phyloP scores from a whole-genome alignment of 2,113 vertebrate genomes.

The Butastur rufipennis region DNA sequence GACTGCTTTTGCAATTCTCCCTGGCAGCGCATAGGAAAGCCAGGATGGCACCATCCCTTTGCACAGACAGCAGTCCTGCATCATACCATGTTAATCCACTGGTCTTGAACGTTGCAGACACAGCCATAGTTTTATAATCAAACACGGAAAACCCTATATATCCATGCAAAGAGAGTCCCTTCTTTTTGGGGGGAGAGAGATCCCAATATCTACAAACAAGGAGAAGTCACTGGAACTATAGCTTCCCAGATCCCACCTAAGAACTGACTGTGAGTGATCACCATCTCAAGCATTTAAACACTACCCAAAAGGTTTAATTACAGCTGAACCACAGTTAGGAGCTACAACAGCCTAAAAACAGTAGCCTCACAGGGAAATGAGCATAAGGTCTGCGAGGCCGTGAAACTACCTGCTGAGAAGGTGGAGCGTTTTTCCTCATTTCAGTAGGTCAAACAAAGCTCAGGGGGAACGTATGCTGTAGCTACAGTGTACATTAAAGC shows the following conservation, averaged over 20 bases:
- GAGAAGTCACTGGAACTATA: neutral
- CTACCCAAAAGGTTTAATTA: neutral
- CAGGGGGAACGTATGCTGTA: rapidly evolving
- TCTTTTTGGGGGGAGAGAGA: rapidly evolving
- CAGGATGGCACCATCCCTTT: neutral
- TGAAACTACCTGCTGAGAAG: neutral
- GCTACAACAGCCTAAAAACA: neutral
- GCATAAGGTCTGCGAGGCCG: rapidly evolving
- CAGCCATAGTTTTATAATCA: neutral
- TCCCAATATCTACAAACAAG: neutral
- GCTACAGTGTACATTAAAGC: neutral
- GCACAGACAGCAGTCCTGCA: neutral
- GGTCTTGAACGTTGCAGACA: neutral
- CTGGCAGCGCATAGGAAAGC: neutral
- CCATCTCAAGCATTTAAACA: neutral
- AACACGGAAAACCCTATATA: neutral
- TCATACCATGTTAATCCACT: rapidly evolving
- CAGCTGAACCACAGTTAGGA: no score
- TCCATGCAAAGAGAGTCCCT: neutral
- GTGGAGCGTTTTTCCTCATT: neutral
- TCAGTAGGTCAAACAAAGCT: neutral
- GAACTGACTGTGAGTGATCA: rapidly evolving
- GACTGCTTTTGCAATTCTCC: neutral
- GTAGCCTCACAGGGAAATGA: rapidly evolving
- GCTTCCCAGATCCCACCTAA: neutral